Conservation (phyloP, 1,140 invertebrate genomes). For the Helicoverpa armigera region DNA sequence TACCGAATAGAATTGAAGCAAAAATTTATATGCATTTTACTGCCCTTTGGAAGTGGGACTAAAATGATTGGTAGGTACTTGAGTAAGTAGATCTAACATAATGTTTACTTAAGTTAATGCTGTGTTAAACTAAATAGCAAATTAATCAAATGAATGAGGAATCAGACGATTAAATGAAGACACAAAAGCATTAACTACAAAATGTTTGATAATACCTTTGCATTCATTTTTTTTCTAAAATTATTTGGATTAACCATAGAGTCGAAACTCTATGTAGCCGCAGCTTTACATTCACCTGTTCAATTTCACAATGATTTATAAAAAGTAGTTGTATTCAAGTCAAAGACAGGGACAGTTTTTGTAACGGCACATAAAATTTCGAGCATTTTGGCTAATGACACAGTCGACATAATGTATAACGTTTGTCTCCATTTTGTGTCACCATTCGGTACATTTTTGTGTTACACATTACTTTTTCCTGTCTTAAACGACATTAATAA, state of each 20-base stretch:
- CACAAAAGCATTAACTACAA: too few relatives aligned
- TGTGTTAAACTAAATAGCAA: too few relatives aligned
- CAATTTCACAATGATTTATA: conserved; percentile 29
- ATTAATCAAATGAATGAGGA: too few relatives aligned
- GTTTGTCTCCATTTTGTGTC: conserved; percentile 49
- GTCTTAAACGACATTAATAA: conserved; percentile 34
- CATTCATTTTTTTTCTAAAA: neutral
- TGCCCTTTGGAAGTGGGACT: too few relatives aligned
- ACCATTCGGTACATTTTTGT: conserved; percentile 44
- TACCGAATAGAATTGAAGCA: too few relatives aligned
- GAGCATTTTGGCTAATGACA: conserved; percentile 48
- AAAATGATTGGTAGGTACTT: too few relatives aligned
- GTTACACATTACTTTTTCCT: conserved; percentile 42
- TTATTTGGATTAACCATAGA: neutral
- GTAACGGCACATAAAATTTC: conserved; percentile 53
- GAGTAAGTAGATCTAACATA: too few relatives aligned
- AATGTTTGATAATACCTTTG: too few relatives aligned
- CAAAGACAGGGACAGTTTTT: conserved; percentile 36
- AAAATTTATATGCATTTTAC: too few relatives aligned
- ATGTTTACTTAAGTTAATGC: too few relatives aligned
- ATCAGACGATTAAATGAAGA: too few relatives aligned
- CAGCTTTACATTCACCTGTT: conserved; percentile 48
- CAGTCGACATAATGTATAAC: conserved; percentile 34
- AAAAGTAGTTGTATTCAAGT: conserved; percentile 44
- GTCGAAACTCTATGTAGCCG: neutral